Evolutionary conservation across 1,140 invertebrate species (phyloP).

Genomic region (Frieseomelitta varia): DNA sequence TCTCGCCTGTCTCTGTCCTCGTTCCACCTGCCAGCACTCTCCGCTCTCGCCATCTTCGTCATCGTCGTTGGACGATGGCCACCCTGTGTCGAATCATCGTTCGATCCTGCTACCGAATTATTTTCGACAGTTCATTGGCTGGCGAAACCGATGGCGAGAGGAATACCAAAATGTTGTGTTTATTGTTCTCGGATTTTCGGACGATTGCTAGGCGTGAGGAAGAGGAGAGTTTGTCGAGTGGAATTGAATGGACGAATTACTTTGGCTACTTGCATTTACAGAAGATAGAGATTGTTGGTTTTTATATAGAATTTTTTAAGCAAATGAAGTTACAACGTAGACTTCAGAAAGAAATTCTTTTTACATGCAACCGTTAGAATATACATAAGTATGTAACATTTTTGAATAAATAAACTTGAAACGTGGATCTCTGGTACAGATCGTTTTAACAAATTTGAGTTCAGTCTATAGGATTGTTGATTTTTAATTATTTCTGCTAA

Average conservation of each 20-base stretch:
- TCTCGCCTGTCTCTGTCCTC: slow-evolving; percentile 2
- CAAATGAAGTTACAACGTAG: too few species aligned
- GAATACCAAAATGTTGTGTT: background rate
- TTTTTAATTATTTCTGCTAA: background rate
- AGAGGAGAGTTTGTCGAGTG: background rate
- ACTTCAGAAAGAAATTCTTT: too few species aligned
- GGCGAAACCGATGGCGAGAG: background rate
- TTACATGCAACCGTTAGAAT: too few species aligned
- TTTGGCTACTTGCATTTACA: background rate
- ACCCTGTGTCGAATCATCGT: slow-evolving; percentile 34
- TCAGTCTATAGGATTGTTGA: too few species aligned
- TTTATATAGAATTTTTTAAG: background rate
- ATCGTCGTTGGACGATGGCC: slow-evolving; percentile 28
- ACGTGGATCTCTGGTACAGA: too few species aligned
- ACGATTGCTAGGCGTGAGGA: background rate
- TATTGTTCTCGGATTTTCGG: background rate
- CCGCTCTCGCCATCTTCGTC: background rate
- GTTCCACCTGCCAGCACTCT: background rate
- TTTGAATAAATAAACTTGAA: too few species aligned
- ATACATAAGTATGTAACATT: too few species aligned
- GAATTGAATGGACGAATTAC: background rate
- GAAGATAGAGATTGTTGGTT: background rate
- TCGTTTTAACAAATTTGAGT: background rate
- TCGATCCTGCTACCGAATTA: slow-evolving; percentile 29
- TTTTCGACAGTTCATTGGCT: background rate